These are phyloP conservation scores for Lepisosteus osseus DNA, from an alignment of 2,113 vertebrate species.

Conservation along the genomic window DNA sequence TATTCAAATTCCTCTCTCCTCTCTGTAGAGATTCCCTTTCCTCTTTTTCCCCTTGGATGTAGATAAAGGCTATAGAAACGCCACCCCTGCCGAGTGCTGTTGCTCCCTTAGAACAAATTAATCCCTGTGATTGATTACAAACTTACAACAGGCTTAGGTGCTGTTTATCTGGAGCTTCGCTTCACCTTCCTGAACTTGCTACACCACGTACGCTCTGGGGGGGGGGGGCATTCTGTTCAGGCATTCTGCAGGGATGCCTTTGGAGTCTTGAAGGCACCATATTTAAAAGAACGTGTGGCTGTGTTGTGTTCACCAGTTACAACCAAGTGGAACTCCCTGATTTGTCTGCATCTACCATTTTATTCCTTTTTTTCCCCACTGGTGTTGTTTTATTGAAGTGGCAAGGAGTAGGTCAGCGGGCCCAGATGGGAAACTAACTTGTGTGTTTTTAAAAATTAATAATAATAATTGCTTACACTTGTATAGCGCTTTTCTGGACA, in stretches of 20 bases:
- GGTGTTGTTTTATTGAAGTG: too few relatives aligned
- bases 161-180: conserved; percentile 59
- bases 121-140: conserved; percentile 72
- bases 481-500: too few relatives aligned
- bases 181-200: conserved; percentile 44
- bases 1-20: conserved; percentile 4
- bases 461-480: too few relatives aligned
- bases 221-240: not conserved
- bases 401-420: too few relatives aligned
- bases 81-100: conserved; percentile 45
- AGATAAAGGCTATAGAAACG: conserved; percentile 56
- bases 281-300: too few relatives aligned
- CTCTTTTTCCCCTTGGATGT: conserved; percentile 55
- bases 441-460: too few relatives aligned
- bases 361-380: too few relatives aligned
- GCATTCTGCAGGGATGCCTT: conserved; percentile 15
- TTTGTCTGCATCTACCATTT: too few relatives aligned
- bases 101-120: conserved; percentile 65
- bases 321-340: too few relatives aligned
- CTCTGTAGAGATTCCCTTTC: conserved; percentile 37
- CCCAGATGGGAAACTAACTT: too few relatives aligned
- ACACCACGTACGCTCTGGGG: not conserved
- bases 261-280: not conserved
- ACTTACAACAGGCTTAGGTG: conserved; percentile 61
- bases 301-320: too few relatives aligned